phyloP scores from a whole-genome alignment of 2,113 vertebrate species.

The Salvelinus sp. region DNA sequence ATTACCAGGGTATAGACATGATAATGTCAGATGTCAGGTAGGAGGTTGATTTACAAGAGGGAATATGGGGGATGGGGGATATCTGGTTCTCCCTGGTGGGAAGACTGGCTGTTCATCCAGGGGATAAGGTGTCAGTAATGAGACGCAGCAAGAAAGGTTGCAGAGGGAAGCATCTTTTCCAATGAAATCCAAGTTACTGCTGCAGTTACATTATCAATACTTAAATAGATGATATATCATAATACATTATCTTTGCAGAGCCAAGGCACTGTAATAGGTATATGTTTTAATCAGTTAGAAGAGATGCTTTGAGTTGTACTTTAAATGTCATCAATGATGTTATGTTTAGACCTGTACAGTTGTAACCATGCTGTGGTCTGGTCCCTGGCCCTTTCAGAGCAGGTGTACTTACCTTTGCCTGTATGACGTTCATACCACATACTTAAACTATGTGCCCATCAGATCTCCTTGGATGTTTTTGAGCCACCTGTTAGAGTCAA shows the following conservation, averaged over 20 bases:
- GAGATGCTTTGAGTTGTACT: too few species aligned
- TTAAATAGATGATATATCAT: not conserved
- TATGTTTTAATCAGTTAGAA: too few species aligned
- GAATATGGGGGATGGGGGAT: conserved; percentile 5
- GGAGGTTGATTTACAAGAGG: conserved; percentile 47
- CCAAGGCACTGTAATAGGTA: too few species aligned
- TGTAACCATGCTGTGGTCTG: too few species aligned
- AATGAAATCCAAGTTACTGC: not conserved
- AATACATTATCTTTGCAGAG: not conserved
- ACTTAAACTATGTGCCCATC: too few species aligned
- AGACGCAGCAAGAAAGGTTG: not conserved
- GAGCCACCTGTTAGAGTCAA: conserved; percentile 34
- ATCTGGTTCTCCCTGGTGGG: conserved; percentile 19
- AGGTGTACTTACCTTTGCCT: not conserved
- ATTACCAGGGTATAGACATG: conserved; percentile 53
- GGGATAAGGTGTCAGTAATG: not conserved
- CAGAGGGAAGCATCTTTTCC: not conserved
- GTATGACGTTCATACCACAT: too few species aligned
- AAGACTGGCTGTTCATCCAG: not conserved
- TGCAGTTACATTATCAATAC: not conserved
- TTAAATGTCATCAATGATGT: too few species aligned
- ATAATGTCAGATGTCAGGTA: conserved; percentile 56
- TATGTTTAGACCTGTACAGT: too few species aligned
- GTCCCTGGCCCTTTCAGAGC: not conserved
- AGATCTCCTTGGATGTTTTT: conserved; percentile 21